Evolutionary conservation across 2,888 invertebrate genomes (phyloP), one percentile per base, ranked within the genome.

Genomic region (Cheiracanthium punctorium): DNA sequence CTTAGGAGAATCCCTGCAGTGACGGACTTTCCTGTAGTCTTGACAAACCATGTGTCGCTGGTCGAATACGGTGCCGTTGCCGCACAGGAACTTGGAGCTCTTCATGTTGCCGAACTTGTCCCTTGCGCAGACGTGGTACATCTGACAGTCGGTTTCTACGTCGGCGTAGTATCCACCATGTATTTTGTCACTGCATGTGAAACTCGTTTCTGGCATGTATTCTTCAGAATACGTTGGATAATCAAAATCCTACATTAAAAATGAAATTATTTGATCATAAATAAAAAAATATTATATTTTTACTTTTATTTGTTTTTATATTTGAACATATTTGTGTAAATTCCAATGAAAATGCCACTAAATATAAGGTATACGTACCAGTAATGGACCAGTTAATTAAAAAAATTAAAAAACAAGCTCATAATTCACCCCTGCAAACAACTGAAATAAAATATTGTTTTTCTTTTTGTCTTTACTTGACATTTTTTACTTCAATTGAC

Each of bases 51-150:
- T 58, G 52, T 81, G 80, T 14, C 76, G 77, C 33, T 87, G 87
- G 24, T 87, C 81, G n/a, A 87, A 87, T 12, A 87, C 87, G 1
- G 87, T 87, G 1, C 87, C 87, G 30, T 87, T 87, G 28, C 81
- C 81, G 69, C 87, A 87, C 0, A 87, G 41, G 32, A 87, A 87
- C 43, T 58, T 65, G 0, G 77, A 71, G 41, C 69, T 69, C 12
- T 20, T 67, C 77, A 77, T 80, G 28, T 20, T 20, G 1, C 77
- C 81, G 32, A 77, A 37, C 17, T 77, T 81, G 48, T 69, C 58
- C 5, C 33, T 24, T 0, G 65, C 32, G n/a, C 87, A 87, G 20
- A 87, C 77, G 64, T 87, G 87, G 12, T 81, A 87, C 87, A 87
- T 77, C 29, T 87, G 87, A 20, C 87, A 87, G 1, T 77, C 77